Evolutionary conservation across 2,113 vertebrate genomes (phyloP).

Genomic region (Nothocercus julius): DNA sequence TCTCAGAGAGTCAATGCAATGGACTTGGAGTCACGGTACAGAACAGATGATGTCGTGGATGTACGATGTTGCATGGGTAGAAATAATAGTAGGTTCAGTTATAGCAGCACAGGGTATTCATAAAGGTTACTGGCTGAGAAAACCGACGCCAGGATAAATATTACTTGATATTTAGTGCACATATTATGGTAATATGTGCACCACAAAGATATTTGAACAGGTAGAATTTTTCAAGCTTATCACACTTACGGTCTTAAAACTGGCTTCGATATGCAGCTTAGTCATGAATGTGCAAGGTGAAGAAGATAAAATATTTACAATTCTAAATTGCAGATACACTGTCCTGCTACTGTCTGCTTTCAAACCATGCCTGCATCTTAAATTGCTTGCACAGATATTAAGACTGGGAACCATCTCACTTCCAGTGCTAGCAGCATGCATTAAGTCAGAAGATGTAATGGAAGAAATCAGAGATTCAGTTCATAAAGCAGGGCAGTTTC

Average conservation of each 20-base stretch:
- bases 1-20: neutral
- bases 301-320: constrained; percentile 66
- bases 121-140: neutral
- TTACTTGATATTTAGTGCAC: neutral
- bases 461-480: constrained; percentile 6
- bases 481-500: constrained; percentile 25
- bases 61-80: neutral
- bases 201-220: constrained; percentile 28
- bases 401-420: neutral
- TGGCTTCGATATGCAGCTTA: constrained; percentile 1
- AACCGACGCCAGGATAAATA: neutral
- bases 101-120: neutral
- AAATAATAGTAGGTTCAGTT: neutral
- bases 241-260: neutral
- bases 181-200: neutral
- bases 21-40: neutral
- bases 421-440: constrained; percentile 7
- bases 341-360: constrained; percentile 16
- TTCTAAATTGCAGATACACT: constrained; percentile 45
- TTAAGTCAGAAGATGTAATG: constrained; percentile 11
- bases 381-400: constrained; percentile 5
- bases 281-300: constrained; percentile 15
- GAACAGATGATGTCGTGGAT: neutral
- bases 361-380: constrained; percentile 5
- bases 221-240: neutral